Evolutionary conservation across 2,797 vertebrate species (phyloP).

Genomic region (Periophthalmus magnuspinnatus): DNA sequence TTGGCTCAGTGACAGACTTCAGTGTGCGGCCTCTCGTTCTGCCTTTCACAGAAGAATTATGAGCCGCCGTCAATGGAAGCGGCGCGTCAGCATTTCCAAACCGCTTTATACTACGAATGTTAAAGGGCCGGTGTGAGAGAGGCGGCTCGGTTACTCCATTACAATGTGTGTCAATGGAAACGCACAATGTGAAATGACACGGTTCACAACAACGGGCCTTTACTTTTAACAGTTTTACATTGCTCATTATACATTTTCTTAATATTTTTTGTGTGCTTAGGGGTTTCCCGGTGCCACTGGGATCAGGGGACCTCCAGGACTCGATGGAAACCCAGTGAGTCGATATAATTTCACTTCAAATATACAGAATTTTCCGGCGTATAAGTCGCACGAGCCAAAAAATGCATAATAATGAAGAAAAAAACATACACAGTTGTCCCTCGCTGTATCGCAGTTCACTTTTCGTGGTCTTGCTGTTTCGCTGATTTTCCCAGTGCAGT

Average conservation of each 20-base stretch:
- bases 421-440: too few species aligned
- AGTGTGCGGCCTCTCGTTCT: conserved; percentile 62
- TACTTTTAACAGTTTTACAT: neutral
- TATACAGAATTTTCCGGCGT: too few species aligned
- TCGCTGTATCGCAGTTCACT: too few species aligned
- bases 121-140: conserved; percentile 49
- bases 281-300: conserved; percentile 95
- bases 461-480: too few species aligned
- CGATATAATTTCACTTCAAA: too few species aligned
- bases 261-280: conserved; percentile 72
- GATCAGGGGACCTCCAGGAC: conserved; percentile 91
- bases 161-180: conserved; percentile 59
- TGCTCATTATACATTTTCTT: neutral
- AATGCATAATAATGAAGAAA: too few species aligned
- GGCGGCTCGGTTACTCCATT: conserved; percentile 14
- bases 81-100: conserved; percentile 69
- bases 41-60: conserved; percentile 65
- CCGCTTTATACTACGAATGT: conserved; percentile 57
- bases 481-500: too few species aligned
- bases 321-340: conserved; percentile 95
- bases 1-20: conserved; percentile 61
- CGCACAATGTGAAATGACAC: conserved; percentile 71
- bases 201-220: conserved; percentile 4
- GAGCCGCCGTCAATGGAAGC: conserved; percentile 48
- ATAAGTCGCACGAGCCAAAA: too few species aligned